phyloP scores from a whole-genome alignment of 2,113 vertebrate genomes.

The Theropithecus gelada region DNA sequence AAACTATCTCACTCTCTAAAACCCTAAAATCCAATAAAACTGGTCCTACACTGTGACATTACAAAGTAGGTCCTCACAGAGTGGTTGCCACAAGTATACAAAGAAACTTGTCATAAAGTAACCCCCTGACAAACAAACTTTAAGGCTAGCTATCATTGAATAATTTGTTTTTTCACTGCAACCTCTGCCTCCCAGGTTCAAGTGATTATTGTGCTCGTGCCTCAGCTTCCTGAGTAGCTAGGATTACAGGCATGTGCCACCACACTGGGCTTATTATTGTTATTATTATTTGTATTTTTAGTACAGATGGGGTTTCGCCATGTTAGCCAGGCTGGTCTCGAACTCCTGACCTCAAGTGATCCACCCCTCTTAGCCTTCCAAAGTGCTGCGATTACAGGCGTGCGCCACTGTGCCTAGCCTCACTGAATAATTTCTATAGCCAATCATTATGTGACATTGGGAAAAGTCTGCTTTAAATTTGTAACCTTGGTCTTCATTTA shows the following conservation, averaged over 20 bases:
- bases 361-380: no score
- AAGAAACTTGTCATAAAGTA: background rate
- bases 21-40: background rate
- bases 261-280: no score
- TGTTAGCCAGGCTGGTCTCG: no score
- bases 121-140: background rate
- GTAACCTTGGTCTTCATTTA: background rate
- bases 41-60: background rate
- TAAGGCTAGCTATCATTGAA: background rate
- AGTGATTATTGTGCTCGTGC: no score
- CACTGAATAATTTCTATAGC: background rate
- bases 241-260: no score
- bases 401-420: no score
- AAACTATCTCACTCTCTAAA: constrained; percentile 20
- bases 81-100: background rate
- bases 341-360: no score
- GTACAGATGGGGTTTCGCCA: no score
- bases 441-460: background rate
- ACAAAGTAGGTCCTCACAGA: constrained; percentile 4
- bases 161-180: background rate
- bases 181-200: no score
- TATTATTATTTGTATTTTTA: no score
- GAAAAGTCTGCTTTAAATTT: constrained; percentile 32
- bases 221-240: no score
- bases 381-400: no score